These are phyloP conservation scores for Trinorchestia longiramus DNA, from an alignment of 1,140 invertebrate genomes.

Conservation along the genomic window DNA sequence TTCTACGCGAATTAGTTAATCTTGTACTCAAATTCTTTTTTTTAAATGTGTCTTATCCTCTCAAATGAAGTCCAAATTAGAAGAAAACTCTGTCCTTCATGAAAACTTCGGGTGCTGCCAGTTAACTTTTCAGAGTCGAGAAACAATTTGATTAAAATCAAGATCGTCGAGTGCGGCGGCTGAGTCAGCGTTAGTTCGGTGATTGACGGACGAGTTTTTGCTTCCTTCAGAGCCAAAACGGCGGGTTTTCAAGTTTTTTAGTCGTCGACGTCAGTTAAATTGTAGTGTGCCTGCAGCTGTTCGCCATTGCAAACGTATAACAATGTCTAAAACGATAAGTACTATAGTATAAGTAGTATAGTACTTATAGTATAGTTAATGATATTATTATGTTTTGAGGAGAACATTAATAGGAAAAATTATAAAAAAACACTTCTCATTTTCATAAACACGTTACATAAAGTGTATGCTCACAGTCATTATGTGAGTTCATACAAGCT, in stretches of 20 bases:
- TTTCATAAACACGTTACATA: no score
- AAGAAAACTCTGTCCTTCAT: not conserved
- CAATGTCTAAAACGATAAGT: no score
- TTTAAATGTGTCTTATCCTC: not conserved
- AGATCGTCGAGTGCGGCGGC: not conserved
- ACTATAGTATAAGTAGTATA: no score
- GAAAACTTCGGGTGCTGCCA: not conserved
- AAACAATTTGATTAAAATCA: slow-evolving; percentile 1
- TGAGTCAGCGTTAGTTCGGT: not conserved
- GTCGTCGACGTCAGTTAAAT: not conserved
- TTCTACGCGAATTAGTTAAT: not conserved
- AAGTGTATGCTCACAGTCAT: no score
- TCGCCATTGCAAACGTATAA: no score
- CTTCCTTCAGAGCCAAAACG: not conserved
- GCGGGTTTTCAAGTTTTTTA: not conserved
- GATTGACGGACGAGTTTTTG: not conserved
- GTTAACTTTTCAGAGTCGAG: not conserved
- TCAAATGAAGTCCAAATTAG: not conserved
- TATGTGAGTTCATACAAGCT: no score
- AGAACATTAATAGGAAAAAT: not conserved
- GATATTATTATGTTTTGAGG: not conserved
- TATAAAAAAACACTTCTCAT: not conserved
- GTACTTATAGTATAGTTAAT: not conserved
- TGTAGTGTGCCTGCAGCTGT: not conserved
- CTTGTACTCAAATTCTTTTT: not conserved